Evolutionary conservation across 2,888 invertebrate genomes (phyloP), one percentile per base, ranked within the genome.

Genomic region (Aphidius colemani): DNA sequence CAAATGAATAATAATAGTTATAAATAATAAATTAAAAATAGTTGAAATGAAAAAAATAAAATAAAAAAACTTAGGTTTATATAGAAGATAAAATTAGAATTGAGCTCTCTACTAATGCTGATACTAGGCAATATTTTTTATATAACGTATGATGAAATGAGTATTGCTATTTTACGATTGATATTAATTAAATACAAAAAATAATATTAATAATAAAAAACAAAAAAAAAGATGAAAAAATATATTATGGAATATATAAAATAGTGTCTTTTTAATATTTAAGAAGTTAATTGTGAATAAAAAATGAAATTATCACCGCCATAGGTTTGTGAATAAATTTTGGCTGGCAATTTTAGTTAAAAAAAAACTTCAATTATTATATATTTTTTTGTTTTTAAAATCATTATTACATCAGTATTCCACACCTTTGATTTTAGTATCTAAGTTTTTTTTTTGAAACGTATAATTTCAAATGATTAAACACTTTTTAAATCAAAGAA

Each of bases 401-500:
- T 30, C 30, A 30, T 30, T 73, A 73, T 73, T 75, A 76, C 76
- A 79, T 80, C 82, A 81, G 81, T 81, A 81, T 81, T 82, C 79
- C 76, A 79, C 72, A 74, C 74, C 75, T 75, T 77, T 76, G 75
- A 75, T 75, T 77, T 76, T 79, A 79, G 78, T 63, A 68, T 59
- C 66, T 78, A 78, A 78, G 73, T 69, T 70, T 72, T 71, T 68
- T 70, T 69, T 57, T 30, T 30, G 30, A 30, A 30, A 30, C 30
- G 5, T 30, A 30, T 30, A 30, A 30, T 30, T 57, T 56, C 45
- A 46, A 55, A 56, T 63, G 10, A 44, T 13, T 49, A 57, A 46
- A 53, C 61, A 59, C 51, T 57, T 72, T 71, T 69, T 70, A 73
- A 75, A 67, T 65, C 51, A 45, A 64, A 61, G 7, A 55, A 50